A percentile compares a stretch with the other conserved stretches of the same genome.
phyloP scores from a whole-genome alignment of 2,113 vertebrate genomes.

The Mesitornis unicolor region DNA sequence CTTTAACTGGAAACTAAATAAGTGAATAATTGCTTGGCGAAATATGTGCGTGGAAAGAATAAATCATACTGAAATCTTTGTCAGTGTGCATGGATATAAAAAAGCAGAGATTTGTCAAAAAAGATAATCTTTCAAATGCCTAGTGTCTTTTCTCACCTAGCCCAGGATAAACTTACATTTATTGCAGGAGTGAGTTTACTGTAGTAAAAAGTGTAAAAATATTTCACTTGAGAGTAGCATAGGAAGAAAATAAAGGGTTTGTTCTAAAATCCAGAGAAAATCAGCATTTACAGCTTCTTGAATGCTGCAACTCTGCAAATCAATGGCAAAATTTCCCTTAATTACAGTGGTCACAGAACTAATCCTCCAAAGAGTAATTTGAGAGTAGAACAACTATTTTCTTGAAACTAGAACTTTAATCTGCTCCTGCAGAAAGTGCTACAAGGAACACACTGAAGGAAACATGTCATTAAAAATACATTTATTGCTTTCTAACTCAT shows the following conservation, averaged over 20 bases:
- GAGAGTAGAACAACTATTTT: not conserved
- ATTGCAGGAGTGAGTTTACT: not conserved
- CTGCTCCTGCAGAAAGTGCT: not conserved
- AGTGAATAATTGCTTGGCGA: not conserved
- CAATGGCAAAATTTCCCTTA: not conserved
- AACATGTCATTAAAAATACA: not conserved
- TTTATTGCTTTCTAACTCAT: not conserved
- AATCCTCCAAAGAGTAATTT: not conserved
- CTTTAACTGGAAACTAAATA: slow-evolving; percentile 27
- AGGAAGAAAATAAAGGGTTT: not conserved
- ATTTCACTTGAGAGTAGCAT: not conserved
- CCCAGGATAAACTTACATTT: not conserved
- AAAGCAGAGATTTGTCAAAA: not conserved
- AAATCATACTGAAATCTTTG: not conserved
- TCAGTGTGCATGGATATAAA: not conserved
- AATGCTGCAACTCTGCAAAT: not conserved
- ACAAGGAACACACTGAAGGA: not conserved
- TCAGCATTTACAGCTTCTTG: not conserved
- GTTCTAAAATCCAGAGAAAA: not conserved
- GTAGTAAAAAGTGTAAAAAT: not conserved
- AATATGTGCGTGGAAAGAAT: not conserved
- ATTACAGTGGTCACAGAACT: not conserved
- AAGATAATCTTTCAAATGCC: not conserved
- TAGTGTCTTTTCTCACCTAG: not conserved
- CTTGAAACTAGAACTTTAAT: not conserved